Evolutionary conservation across 2,888 invertebrate species (phyloP).

Genomic region (Folsomia manolachei): DNA sequence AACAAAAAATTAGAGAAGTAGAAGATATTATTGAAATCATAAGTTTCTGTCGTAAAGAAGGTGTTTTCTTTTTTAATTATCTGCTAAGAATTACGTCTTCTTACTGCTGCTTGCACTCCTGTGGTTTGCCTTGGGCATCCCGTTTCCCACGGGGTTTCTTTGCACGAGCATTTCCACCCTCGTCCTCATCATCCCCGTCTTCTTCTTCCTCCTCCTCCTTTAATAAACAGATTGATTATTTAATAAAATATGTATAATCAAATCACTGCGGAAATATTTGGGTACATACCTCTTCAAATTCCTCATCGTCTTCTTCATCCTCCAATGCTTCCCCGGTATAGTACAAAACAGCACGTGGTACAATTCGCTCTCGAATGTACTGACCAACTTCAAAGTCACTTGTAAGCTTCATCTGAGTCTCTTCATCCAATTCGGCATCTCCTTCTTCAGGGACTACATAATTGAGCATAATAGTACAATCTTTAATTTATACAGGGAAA

Average conservation of each 20-base stretch:
- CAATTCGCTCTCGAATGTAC: conserved; percentile 91
- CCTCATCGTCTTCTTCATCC: conserved; percentile 44
- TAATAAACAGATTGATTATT: background rate
- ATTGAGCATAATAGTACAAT: background rate
- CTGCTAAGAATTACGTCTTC: conserved; percentile 42
- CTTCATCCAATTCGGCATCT: conserved; percentile 82
- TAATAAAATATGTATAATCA: background rate
- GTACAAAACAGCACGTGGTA: conserved; percentile 94
- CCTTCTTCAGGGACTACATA: conserved; percentile 73
- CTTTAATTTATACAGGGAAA: background rate
- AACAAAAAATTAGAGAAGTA: too few relatives aligned
- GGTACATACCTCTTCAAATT: conserved; percentile 34
- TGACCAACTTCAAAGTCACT: conserved; percentile 98
- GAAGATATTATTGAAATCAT: too few relatives aligned
- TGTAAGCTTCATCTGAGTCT: conserved; percentile 78
- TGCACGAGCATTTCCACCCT: background rate
- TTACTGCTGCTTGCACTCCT: conserved; percentile 51
- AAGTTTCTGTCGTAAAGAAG: too few relatives aligned
- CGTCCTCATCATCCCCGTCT: conserved; percentile 26
- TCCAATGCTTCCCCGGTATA: conserved; percentile 71
- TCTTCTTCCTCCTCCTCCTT: conserved; percentile 5
- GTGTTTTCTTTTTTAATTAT: too few relatives aligned
- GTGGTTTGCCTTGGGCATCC: conserved; percentile 30
- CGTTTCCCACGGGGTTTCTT: conserved; percentile 19
- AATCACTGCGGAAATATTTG: background rate